Conservation (phyloP, 2,113 vertebrate species). For the Gadus chalcogrammus region DNA sequence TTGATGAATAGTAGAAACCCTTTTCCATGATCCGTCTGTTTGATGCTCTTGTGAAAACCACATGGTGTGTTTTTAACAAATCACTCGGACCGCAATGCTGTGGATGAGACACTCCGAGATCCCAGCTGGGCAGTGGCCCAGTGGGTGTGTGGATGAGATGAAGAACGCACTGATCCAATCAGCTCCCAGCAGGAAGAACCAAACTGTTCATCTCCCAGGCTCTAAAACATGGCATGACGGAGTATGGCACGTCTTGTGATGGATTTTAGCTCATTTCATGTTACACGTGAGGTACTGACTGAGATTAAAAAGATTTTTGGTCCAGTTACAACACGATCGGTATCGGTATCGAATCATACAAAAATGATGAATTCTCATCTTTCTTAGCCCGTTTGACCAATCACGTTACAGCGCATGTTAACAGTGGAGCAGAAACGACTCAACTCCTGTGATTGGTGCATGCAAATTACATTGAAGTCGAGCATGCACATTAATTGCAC, state of each 20-base stretch:
- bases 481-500: constrained; percentile 21
- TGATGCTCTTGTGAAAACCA: neutral
- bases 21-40: neutral
- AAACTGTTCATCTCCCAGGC: neutral
- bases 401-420: constrained; percentile 10
- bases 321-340: constrained; percentile 24
- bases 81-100: neutral
- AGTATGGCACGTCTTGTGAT: neutral
- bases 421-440: constrained; percentile 6
- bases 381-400: constrained; percentile 15
- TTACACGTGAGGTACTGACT: constrained; percentile 29
- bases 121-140: constrained; percentile 36
- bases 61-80: neutral
- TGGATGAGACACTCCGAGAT: constrained; percentile 29
- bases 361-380: neutral
- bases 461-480: constrained; percentile 41
- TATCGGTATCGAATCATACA: too few species aligned
- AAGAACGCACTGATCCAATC: neutral
- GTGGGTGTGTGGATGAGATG: constrained; percentile 5
- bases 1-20: constrained; percentile 19
- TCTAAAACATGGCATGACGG: neutral
- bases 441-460: constrained; percentile 32
- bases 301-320: constrained; percentile 15
- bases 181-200: constrained; percentile 12
- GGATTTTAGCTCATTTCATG: constrained; percentile 43